Evolutionary conservation across 2,797 vertebrate species (phyloP), one percentile per base, ranked within the genome.

Genomic region (Meda fulgida): DNA sequence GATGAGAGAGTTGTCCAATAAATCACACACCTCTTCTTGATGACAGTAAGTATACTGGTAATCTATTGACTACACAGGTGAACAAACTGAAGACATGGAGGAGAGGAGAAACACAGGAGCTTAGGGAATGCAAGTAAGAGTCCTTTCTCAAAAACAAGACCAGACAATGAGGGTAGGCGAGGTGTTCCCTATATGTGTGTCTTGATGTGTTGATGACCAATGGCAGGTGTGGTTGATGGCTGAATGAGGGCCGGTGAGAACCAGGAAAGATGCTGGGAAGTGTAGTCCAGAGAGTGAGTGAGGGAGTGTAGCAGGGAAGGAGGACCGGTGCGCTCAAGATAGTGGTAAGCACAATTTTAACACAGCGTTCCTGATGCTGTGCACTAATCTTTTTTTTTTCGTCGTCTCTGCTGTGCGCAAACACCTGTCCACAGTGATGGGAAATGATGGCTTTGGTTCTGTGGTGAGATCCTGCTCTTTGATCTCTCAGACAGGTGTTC

Each of bases 401-500:
- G 86, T 34, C 13, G 13, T 46, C 43, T 78, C 21, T 76, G n/a
- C 16, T 19, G 26, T 46, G 53, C 9, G 58, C 21, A 63, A 83
- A 78, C 60, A 80, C 63, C n/a, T 55, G 78, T 38, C 48, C 29
- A 53, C 55, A 21, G n/a, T 31, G 43, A 10, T 66, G 43, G 51
- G 51, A 72, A 78, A 78, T 48, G 21, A 65, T 38, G 70, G 40
- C 67, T 79, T 81, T 73, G 83, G 38, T 53, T 78, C 51, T 78
- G 29, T 19, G 40, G 80, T 66, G 40, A 55, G 26, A 72, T 77
- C 46, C 16, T 85, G 46, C 7, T 2, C 80, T 86, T 85, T 85
- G 34, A 82, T 89, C 73, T 86, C 18, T 48, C 34, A 72, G 67
- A 67, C 71, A 81, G 88, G 84, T 84, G 72, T 87, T 87, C 73